Base-by-base conservation (phyloP, 2,113 vertebrate genomes). In the Rhineura floridana region DNA sequence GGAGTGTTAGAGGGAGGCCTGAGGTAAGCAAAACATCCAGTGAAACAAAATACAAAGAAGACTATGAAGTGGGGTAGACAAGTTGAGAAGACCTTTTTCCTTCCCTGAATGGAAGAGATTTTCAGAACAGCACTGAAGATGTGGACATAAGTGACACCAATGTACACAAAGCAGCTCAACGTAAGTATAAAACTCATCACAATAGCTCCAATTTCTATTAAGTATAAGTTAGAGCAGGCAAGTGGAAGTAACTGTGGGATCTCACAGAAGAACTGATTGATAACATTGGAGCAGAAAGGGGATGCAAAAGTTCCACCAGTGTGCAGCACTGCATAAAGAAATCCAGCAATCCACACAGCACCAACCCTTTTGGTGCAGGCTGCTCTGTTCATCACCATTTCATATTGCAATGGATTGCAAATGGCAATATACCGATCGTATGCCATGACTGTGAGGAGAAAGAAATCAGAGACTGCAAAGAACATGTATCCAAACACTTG, bases 31-130 rank as follows among this genome's bases (percentile, higher is more conserved):
- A 72, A 52, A 28, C 36, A 44, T 4, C 3, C 63, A n/a, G 77
- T 81, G 11, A 52, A 70, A 42, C 55, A 3, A n/a, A 87, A 59
- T 33, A 55, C 17, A 15, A 36, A 72, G 30, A 87, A 30, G 11
- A 87, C 77, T n/a, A 7, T 48, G 33, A 87, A 33, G n/a, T 87
- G 85, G 1, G 85, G 85, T 7, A 85, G 9, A 39, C 84, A 85
- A 63, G 84, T 85, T 30, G 77, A 80, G 33, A 80, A n/a, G 3
- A 50, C 77, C 17, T 80, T 80, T 52, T 80, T 52, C 33, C 50
- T 52, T 3, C 50, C 50, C 15, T 80, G 33, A 9, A 21, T 15
- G 36, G 77, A 80, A 36, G 48, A 4, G 15, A 55, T 36, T 55
- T 50, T 80, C 1, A 52, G 33, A 30, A 80, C 77, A 3, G 50